Conservation (phyloP, 2,888 invertebrate genomes). For the Galerucella pusilla region DNA sequence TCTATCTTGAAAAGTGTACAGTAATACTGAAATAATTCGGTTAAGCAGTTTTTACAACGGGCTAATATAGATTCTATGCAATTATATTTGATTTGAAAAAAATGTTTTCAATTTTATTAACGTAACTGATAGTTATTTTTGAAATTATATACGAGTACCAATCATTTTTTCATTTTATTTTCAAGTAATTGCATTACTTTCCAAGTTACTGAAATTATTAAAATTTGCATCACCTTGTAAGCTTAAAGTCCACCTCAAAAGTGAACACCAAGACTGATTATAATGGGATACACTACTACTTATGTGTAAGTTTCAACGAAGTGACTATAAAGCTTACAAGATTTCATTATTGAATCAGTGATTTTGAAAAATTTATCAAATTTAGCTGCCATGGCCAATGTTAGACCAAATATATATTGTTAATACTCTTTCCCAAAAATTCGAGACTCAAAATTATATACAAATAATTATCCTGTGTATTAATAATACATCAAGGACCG, state of each 20-base stretch:
- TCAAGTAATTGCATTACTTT: background rate
- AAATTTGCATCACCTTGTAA: constrained; percentile 9
- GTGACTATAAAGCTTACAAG: constrained; percentile 34
- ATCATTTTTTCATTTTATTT: too few species aligned
- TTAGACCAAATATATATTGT: constrained; percentile 33
- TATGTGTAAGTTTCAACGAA: constrained; percentile 32
- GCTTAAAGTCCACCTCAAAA: constrained; percentile 28
- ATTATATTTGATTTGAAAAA: too few species aligned
- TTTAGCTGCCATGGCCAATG: constrained; percentile 29
- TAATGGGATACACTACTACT: constrained; percentile 31
- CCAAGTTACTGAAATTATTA: background rate
- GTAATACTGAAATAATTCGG: too few species aligned
- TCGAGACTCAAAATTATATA: constrained; percentile 38
- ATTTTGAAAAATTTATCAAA: constrained; percentile 26
- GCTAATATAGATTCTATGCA: too few species aligned
- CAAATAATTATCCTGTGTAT: constrained; percentile 33
- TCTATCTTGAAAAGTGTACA: background rate
- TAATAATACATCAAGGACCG: constrained; percentile 33
- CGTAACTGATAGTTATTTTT: too few species aligned
- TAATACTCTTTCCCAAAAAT: constrained; percentile 32
- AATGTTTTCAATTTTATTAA: too few species aligned
- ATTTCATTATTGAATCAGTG: constrained; percentile 20
- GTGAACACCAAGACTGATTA: constrained; percentile 36
- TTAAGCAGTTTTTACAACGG: too few species aligned
- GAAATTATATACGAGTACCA: too few species aligned